These are phyloP conservation scores for Tonatia bakeri DNA, from an alignment of 2,113 vertebrate species.

Conservation along the genomic window DNA sequence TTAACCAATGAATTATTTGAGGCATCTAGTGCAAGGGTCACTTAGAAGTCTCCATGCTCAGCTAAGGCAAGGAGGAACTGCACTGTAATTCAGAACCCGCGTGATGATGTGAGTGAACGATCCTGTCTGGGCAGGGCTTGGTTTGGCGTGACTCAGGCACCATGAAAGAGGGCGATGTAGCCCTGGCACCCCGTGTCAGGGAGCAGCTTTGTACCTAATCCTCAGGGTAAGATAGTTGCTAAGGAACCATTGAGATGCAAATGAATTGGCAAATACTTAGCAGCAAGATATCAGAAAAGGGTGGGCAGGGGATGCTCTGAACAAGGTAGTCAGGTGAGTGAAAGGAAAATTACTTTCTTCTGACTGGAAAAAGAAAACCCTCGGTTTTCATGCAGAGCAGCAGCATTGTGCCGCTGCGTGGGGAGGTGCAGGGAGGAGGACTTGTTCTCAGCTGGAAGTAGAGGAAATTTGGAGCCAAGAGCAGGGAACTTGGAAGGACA, in stretches of 20 bases:
- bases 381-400: slow-evolving; percentile 34
- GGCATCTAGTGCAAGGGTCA: not conserved
- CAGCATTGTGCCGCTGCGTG: slow-evolving; percentile 15
- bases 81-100: not conserved
- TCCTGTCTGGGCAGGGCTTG: not conserved
- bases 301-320: slow-evolving; percentile 49
- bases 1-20: not conserved
- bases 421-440: too few relatives aligned
- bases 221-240: slow-evolving; percentile 63
- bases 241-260: slow-evolving; percentile 75
- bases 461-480: slow-evolving; percentile 45
- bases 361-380: slow-evolving; percentile 62
- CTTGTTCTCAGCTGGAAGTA: slow-evolving; percentile 17
- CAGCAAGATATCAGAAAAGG: slow-evolving; percentile 54
- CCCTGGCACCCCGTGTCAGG: slow-evolving; percentile 31
- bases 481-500: slow-evolving; percentile 3
- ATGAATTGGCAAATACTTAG: slow-evolving; percentile 69
- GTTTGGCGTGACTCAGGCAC: slow-evolving; percentile 12
- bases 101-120: not conserved
- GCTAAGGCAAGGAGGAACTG: not conserved
- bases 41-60: not conserved
- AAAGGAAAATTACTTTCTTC: slow-evolving; percentile 71
- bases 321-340: slow-evolving; percentile 71
- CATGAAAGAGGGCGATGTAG: not conserved
- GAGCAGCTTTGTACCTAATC: slow-evolving; percentile 58